A percentile compares a stretch with the other conserved stretches of the same genome.
Conservation (phyloP, 2,888 invertebrate species). For the Criorhina ranunculi region DNA sequence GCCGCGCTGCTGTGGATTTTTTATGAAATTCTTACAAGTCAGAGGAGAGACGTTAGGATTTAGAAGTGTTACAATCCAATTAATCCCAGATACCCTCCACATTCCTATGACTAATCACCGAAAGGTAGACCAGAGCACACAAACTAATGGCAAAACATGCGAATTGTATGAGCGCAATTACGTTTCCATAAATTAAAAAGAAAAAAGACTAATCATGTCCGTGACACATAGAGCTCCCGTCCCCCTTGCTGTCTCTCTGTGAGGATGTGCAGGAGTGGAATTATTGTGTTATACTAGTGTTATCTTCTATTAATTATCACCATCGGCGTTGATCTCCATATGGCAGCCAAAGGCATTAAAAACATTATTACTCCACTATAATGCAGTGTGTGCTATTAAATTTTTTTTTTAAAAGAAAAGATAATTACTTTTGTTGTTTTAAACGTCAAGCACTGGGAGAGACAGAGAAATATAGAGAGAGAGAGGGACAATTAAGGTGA, state of each 20-base stretch:
- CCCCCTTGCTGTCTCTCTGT: constrained; percentile 23
- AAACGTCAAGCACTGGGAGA: constrained; percentile 58
- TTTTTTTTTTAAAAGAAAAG: constrained; percentile 23
- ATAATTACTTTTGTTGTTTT: constrained; percentile 67
- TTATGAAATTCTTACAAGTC: too few species aligned
- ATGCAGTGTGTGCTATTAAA: constrained; percentile 30
- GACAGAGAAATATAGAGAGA: too few species aligned
- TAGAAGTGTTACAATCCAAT: too few species aligned
- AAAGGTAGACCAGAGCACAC: neutral
- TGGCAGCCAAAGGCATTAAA: constrained; percentile 50
- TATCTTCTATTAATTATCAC: constrained; percentile 75
- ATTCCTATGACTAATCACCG: too few species aligned
- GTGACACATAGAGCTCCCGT: constrained; percentile 43
- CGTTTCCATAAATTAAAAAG: neutral
- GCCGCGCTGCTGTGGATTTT: too few species aligned
- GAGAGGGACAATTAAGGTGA: too few species aligned
- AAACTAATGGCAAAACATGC: too few species aligned
- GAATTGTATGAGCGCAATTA: constrained; percentile 10
- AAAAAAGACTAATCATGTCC: constrained; percentile 10
- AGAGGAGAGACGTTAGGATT: too few species aligned
- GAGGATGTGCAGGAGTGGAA: constrained; percentile 26
- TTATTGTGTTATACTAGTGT: constrained; percentile 54
- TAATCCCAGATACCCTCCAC: too few species aligned
- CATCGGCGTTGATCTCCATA: constrained; percentile 74
- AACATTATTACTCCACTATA: constrained; percentile 42